Percentiles rank a stretch among this genome's conserved stretches.
Evolutionary conservation across 2,113 vertebrate genomes (phyloP).

Genomic region (Calcarius ornatus): DNA sequence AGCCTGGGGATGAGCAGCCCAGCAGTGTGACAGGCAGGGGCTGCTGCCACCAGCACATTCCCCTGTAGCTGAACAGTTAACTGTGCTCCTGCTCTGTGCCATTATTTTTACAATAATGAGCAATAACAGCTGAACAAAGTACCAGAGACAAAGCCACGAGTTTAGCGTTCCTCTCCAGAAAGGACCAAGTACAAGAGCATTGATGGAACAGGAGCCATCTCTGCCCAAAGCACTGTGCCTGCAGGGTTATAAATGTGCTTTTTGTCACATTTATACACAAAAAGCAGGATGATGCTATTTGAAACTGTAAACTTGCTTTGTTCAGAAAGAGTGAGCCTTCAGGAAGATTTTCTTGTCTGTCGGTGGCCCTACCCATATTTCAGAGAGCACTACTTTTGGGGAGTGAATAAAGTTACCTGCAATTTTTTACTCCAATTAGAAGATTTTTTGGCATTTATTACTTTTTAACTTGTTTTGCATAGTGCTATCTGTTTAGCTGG

Average conservation of each 20-base stretch:
- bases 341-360: constrained; percentile 68
- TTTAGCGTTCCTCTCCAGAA: background rate
- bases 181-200: background rate
- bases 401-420: constrained; percentile 74
- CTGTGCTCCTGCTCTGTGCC: constrained; percentile 40
- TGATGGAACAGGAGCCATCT: constrained; percentile 18
- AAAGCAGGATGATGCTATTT: background rate
- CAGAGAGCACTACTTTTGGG: constrained; percentile 77
- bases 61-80: background rate
- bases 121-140: constrained; percentile 36
- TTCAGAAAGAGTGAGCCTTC: constrained; percentile 64
- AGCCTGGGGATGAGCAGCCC: background rate
- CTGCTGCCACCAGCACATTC: background rate
- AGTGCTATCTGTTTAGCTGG: constrained; percentile 93
- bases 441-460: constrained; percentile 96
- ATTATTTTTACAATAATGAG: constrained; percentile 32
- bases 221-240: background rate
- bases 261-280: background rate
- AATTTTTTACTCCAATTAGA: constrained; percentile 95
- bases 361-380: constrained; percentile 77
- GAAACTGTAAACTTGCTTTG: constrained; percentile 61
- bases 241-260: background rate
- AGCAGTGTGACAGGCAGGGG: background rate
- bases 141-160: background rate
- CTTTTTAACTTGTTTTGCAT: constrained; percentile 92